Base-by-base conservation (phyloP, 1,140 invertebrate genomes). In the Pristionchus pacificus region DNA sequence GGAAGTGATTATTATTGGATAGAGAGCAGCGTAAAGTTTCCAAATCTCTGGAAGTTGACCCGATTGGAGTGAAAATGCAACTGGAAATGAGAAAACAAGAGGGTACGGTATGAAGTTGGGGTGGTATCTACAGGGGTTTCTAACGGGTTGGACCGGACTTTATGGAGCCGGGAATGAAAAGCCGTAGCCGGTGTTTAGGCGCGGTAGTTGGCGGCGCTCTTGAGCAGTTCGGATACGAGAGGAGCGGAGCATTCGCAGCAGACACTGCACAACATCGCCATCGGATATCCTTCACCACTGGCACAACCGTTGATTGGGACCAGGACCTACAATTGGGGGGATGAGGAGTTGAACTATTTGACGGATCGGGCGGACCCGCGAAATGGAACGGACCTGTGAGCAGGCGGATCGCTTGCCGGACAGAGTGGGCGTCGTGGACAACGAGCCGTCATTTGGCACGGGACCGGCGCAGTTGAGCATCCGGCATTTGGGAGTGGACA, bases 191-290 rank as follows among this genome's bases (percentile, higher is more conserved):
- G n/a, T n/a, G n/a, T n/a, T n/a, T n/a, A n/a, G n/a, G n/a, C n/a
- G n/a, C 64, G 65, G 33, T 74, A 80, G 71, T 63, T 80, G 1
- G 78, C 78, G 57, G 69, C 62, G 19, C 76, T 72, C 31, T 81
- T 75, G 33, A 67, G 67, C 74, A 81, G 76, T 60, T 81, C 79
- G 6, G 25, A n/a, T 10, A 67, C 32, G 55, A 81, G 75, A 10
- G 71, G 65, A 29, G 70, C 68, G 24, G 78, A 28, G 66, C 80
- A 82, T 62, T 82, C 80, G 69, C 80, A 82, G 68, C 80, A 82
- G 57, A 82, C 78, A 30, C 76, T 79, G 77, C 80, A 82, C n/a
- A 82, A 60, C 80, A 82, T 82, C 38, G 82, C 80, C 32, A 82
- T 73, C 31, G 80, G 81, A 68, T 82, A 82, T 31, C 80, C 81